Percentiles rank a stretch among this genome's conserved stretches.
phyloP scores from a whole-genome alignment of 2,888 invertebrate genomes.

The Neocrepidodera transversa region DNA sequence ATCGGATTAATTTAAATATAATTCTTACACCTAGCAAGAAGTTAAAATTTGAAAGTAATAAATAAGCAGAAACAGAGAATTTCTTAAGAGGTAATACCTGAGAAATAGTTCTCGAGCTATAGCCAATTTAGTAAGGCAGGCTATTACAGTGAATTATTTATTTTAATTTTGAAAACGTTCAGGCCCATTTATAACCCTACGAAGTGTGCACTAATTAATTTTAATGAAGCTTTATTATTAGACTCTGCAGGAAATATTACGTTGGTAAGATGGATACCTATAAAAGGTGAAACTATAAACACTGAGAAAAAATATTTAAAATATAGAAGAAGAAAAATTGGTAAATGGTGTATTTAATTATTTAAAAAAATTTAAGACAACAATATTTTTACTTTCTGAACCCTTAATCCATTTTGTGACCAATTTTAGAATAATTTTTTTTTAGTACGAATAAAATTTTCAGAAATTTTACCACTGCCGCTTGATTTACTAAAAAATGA shows the following conservation, averaged over 20 bases:
- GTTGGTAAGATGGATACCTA: conserved; percentile 6
- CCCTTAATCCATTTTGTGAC: too few relatives aligned
- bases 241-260: conserved; percentile 31
- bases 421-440: too few relatives aligned
- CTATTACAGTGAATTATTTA: conserved; percentile 25
- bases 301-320: conserved; percentile 9
- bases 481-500: too few relatives aligned
- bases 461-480: too few relatives aligned
- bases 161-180: conserved; percentile 35
- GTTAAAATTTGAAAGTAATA: neutral
- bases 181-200: conserved; percentile 32
- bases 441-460: too few relatives aligned
- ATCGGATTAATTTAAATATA: too few relatives aligned
- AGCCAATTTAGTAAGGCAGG: conserved; percentile 5
- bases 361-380: neutral
- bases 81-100: conserved; percentile 7
- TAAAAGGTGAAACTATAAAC: conserved; percentile 10
- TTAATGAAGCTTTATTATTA: conserved; percentile 37
- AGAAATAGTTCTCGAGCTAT: neutral
- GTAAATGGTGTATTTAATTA: too few relatives aligned
- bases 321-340: too few relatives aligned
- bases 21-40: neutral
- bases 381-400: too few relatives aligned
- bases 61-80: neutral
- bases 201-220: conserved; percentile 36